A percentile compares a stretch with the other conserved stretches of the same genome.
These are phyloP conservation scores for Piliocolobus tephrosceles DNA, from an alignment of 2,113 vertebrate species.

Conservation along the genomic window DNA sequence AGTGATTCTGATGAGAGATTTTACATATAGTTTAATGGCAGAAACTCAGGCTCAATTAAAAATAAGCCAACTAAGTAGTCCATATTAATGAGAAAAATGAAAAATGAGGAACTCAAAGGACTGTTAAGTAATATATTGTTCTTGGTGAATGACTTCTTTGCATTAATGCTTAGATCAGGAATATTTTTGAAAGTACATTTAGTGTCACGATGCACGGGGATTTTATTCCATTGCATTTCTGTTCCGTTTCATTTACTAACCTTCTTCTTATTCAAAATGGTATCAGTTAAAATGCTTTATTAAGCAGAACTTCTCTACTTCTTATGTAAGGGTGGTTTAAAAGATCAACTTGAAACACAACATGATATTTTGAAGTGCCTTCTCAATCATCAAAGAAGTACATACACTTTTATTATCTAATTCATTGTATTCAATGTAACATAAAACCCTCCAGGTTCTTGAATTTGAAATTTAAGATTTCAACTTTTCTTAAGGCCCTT, in stretches of 20 bases:
- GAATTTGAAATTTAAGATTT: conserved; percentile 56
- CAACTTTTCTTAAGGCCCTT: conserved; percentile 27
- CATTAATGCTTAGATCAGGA: conserved; percentile 49
- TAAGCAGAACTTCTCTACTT: conserved; percentile 30
- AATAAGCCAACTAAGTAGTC: conserved; percentile 42
- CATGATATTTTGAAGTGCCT: not conserved
- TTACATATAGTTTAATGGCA: conserved; percentile 25
- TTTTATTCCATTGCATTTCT: not conserved
- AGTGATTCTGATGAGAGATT: not conserved
- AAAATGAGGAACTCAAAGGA: conserved; percentile 49
- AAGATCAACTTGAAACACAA: conserved; percentile 2
- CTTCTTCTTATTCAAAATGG: conserved; percentile 25
- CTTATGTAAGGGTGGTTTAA: not conserved
- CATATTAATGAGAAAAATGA: conserved; percentile 49
- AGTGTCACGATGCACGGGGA: not conserved
- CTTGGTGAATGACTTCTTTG: conserved; percentile 35
- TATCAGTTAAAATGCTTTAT: conserved; percentile 9
- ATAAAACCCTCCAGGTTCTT: conserved; percentile 21
- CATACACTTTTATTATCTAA: conserved; percentile 14
- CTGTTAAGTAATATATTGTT: conserved; percentile 20
- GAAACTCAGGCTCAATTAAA: conserved; percentile 36
- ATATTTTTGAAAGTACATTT: conserved; percentile 13
- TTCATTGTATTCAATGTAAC: not conserved
- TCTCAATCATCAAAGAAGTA: conserved; percentile 29
- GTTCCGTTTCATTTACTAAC: conserved; percentile 14